A percentile compares a stretch with the other conserved stretches of the same genome.
Evolutionary conservation across 1,140 invertebrate genomes (phyloP).

Genomic region (Drosophila santomea): DNA sequence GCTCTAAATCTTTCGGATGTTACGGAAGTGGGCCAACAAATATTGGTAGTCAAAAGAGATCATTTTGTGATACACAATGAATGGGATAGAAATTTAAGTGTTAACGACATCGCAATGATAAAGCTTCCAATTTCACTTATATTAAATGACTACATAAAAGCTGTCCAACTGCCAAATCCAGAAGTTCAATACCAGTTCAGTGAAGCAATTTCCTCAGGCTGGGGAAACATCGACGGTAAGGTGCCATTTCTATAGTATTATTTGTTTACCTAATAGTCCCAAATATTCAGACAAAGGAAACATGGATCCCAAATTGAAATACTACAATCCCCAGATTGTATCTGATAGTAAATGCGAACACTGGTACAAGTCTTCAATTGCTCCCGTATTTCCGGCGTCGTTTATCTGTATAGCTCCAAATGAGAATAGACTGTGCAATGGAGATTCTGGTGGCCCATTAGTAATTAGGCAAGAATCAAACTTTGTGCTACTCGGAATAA

Average conservation of each 20-base stretch:
- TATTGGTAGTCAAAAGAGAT: neutral
- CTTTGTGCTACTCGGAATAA: slow-evolving; percentile 1
- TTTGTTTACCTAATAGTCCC: neutral
- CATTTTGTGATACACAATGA: neutral
- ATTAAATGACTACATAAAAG: neutral
- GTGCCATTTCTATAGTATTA: neutral
- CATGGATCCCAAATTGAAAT: neutral
- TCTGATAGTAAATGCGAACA: neutral
- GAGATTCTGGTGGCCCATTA: slow-evolving; percentile 18
- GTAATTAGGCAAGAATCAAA: neutral
- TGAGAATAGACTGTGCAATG: neutral
- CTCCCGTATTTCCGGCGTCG: neutral
- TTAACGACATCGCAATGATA: neutral
- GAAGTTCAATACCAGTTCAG: neutral
- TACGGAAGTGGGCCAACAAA: neutral
- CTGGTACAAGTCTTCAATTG: rapidly evolving
- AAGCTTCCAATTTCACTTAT: neutral
- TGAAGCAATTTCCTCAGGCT: neutral
- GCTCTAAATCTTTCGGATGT: neutral
- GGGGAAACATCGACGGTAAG: neutral
- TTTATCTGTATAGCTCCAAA: neutral
- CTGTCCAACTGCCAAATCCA: neutral
- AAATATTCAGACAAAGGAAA: too few species aligned
- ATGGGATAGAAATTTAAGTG: neutral
- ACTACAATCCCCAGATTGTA: neutral